Base-by-base conservation (phyloP, 2,113 vertebrate genomes). In the Prolemur simus region DNA sequence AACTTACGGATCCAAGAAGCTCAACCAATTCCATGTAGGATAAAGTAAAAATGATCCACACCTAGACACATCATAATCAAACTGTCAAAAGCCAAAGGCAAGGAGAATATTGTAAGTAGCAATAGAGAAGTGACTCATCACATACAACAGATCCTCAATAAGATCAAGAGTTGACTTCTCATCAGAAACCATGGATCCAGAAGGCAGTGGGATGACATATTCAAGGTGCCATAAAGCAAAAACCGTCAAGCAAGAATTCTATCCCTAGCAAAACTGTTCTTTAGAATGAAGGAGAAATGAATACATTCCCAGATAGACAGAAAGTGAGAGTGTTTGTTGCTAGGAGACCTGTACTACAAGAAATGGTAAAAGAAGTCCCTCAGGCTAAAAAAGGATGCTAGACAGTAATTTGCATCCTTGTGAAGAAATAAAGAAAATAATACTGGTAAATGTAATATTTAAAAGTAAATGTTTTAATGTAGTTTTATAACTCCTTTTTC, bases 221-320 rank as follows among this genome's bases (percentile, higher is more conserved):
- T 45, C 52, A 80, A 83, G 80, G 32, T 87, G 37, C 20, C 34
- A 5, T 92, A 45, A 64, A 68, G 39, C 66, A 89, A 86, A 73
- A 63, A 15, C 32, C 81, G 45, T 76, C 78, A 86, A 69, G 8
- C 8, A 82, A 63, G 12, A 87, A 64, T 83, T 90, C 54, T 81
- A 60, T 84, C 64, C 80, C 71, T 29, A 60, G 58, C 10, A 91
- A 91, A 97, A 91, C 29, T 78, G 39, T 49, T 45, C n/a, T 69
- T 83, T 64, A 87, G 89, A 90, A 69, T 77, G 58, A 94, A 96
- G 60, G 63, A 94, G 42, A 80, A 64, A 64, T 69, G 11, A 91
- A 87, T 13, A 32, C 25, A 80, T 71, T 85, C 32, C 56, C 29
- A 76, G 21, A 66, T 39, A 77, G 34, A 77, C 17, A 76, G 42